Base-by-base conservation (phyloP, 1,140 invertebrate species). In the Trachymyrmex septentrionalis region DNA sequence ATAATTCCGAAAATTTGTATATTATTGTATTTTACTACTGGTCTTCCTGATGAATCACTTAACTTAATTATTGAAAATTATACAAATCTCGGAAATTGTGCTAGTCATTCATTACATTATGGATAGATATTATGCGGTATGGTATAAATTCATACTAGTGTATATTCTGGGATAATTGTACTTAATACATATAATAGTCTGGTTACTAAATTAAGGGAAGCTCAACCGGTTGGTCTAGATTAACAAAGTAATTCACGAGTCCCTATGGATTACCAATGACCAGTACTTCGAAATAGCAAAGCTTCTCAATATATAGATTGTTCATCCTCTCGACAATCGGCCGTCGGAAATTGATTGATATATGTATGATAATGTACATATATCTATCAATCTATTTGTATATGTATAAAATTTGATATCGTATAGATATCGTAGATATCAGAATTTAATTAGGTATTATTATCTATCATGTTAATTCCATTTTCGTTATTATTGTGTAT, bases 171-270 rank as follows among this genome's bases (percentile, higher is more conserved):
- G 6, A 73, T 73, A 73, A 84, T 73, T 84, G 69, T 84, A 75
- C 69, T 75, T 75, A 75, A 75, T 84, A 84, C 55, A 75, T 84
- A 72, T 82, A 73, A 82, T 82, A 78, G 71, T 53, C 24, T 64
- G 63, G 63, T 71, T 66, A 75, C 85, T 90, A 85, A 89, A 90
- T 90, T 90, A 90, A 69, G 85, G 73, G 75, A 77, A 72, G 85
- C 73, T 90, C 57, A 81, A 64, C 48, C 69, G 69, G 57, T 81
- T 77, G 69, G 38, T 80, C 64, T 76, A 84, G 88, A 89, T 90
- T 90, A 90, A 90, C 89, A 48, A 72, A 85, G 86, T 87, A 90
- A 90, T 90, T 90, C 85, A 78, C 86, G 75, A 87, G 90, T 90
- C 76, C 57, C 57, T 84, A 55, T 77, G 71, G 76, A 59, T 75